These are phyloP conservation scores for Xylota sylvarum DNA, from an alignment of 2,888 invertebrate species.

Conservation along the genomic window DNA sequence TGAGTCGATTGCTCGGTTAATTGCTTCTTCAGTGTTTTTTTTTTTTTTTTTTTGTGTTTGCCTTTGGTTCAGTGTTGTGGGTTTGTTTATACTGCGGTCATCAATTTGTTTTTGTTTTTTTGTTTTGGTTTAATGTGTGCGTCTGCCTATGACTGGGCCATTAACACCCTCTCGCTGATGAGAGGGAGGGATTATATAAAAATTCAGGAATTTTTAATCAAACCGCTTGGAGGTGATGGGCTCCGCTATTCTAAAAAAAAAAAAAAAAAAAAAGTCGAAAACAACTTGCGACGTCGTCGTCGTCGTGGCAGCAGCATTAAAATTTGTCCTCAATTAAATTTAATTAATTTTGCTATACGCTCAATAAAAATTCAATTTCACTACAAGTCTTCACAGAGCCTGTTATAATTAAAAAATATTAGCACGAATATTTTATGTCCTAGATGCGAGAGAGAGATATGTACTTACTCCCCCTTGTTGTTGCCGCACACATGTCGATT, in stretches of 20 bases:
- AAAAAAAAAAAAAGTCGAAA: slow-evolving; percentile 15
- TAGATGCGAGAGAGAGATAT: slow-evolving; percentile 38
- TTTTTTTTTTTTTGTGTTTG: too few species aligned
- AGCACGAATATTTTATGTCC: slow-evolving; percentile 60
- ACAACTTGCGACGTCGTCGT: slow-evolving; percentile 16
- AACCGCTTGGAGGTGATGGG: slow-evolving; percentile 14
- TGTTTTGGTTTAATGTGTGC: slow-evolving; percentile 24
- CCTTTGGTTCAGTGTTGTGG: not conserved
- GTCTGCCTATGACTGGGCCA: slow-evolving; percentile 18
- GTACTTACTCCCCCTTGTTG: not conserved
- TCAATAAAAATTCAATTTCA: slow-evolving; percentile 77
- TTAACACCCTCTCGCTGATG: slow-evolving; percentile 42
- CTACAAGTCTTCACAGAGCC: slow-evolving; percentile 36
- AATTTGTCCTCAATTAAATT: slow-evolving; percentile 78
- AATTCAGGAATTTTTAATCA: slow-evolving; percentile 52
- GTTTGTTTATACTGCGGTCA: slow-evolving; percentile 58
- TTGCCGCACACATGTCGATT: slow-evolving; percentile 48
- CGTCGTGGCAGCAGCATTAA: slow-evolving; percentile 38
- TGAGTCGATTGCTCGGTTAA: slow-evolving; percentile 56
- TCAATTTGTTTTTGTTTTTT: slow-evolving; percentile 63
- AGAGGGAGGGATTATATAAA: slow-evolving; percentile 8
- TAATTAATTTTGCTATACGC: slow-evolving; percentile 78
- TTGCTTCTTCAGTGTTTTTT: slow-evolving; percentile 45
- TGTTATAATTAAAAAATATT: slow-evolving; percentile 62
- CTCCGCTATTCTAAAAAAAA: too few species aligned